Percentiles rank a stretch among this genome's conserved stretches.
Conservation (phyloP, 2,888 invertebrate genomes). For the Dorcus hopei region DNA sequence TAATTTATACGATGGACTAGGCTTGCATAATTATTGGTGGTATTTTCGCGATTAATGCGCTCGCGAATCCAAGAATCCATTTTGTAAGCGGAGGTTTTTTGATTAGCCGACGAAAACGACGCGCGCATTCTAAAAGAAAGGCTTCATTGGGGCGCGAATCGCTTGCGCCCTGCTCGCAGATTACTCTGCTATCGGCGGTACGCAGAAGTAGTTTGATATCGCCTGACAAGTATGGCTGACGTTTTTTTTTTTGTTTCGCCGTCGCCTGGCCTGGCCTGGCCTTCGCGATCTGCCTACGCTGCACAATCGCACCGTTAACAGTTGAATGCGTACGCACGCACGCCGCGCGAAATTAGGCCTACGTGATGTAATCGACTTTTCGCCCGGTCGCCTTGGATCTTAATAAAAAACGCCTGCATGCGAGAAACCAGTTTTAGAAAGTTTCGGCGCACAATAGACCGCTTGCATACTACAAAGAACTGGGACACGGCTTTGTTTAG, state of each 20-base stretch:
- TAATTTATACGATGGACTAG: slow-evolving; percentile 5
- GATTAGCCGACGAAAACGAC: slow-evolving; percentile 34
- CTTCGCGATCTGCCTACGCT: too few relatives aligned
- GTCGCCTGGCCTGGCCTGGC: too few relatives aligned
- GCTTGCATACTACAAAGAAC: too few relatives aligned
- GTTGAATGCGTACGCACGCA: too few relatives aligned
- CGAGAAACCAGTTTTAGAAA: too few relatives aligned
- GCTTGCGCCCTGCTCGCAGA: slow-evolving; percentile 28
- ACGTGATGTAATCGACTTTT: too few relatives aligned
- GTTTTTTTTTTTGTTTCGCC: background rate
- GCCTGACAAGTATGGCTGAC: slow-evolving; percentile 23
- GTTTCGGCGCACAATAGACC: too few relatives aligned
- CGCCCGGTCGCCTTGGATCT: too few relatives aligned
- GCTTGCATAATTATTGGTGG: slow-evolving; percentile 1
- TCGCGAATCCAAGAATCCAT: slow-evolving; percentile 37
- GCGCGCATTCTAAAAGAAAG: slow-evolving; percentile 19
- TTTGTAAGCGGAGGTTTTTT: slow-evolving; percentile 39
- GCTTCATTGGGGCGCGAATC: slow-evolving; percentile 31
- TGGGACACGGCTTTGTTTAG: too few relatives aligned
- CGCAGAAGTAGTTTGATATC: slow-evolving; percentile 24
- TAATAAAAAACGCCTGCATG: too few relatives aligned
- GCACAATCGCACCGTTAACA: too few relatives aligned
- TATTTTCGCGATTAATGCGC: slow-evolving; percentile 6
- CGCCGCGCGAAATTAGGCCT: too few relatives aligned
- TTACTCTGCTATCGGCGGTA: slow-evolving; percentile 18